phyloP scores from a whole-genome alignment of 2,797 vertebrate genomes.

The Taeniopygia guttata region DNA sequence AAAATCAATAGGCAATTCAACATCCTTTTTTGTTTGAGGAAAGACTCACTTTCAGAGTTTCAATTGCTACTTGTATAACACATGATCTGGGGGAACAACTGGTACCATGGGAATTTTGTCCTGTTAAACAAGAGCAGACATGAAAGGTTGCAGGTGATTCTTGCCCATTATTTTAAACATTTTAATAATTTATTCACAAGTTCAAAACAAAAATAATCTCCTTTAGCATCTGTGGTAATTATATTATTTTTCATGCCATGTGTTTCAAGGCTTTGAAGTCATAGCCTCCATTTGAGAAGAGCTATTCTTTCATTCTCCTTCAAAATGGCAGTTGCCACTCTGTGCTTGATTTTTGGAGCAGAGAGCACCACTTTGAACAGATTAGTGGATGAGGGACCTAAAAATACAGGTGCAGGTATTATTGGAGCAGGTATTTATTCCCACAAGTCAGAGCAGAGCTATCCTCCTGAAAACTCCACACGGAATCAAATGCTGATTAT shows the following conservation, averaged over 20 bases:
- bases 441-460: background rate
- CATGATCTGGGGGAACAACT: background rate
- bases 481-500: background rate
- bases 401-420: no score
- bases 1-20: background rate
- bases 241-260: background rate
- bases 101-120: background rate
- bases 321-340: background rate
- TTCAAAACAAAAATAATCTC: background rate
- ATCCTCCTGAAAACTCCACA: background rate
- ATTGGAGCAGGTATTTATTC: background rate
- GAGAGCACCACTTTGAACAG: no score
- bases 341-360: background rate
- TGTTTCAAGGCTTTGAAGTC: slow-evolving; percentile 10
- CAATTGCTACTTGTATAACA: background rate
- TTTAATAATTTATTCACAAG: background rate
- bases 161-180: background rate
- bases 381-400: no score
- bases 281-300: background rate
- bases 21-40: background rate
- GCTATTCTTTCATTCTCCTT: background rate
- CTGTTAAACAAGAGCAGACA: background rate
- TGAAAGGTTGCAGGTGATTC: background rate
- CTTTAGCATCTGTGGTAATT: background rate
- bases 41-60: background rate